Evolutionary conservation across 2,888 invertebrate genomes (phyloP), one percentile per base, ranked within the genome.

Genomic region (Nasonovia ribisnigri): DNA sequence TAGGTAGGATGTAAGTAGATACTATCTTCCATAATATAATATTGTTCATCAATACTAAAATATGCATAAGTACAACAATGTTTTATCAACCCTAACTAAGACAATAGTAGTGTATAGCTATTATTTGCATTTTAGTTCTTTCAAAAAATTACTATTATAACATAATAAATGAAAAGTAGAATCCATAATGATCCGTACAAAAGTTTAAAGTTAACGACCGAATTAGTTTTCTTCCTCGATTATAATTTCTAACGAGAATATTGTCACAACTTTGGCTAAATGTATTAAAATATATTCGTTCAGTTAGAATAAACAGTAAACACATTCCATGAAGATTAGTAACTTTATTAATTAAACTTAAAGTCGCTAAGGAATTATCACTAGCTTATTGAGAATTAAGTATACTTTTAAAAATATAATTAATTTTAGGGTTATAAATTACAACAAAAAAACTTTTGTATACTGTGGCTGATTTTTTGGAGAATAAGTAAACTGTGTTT

Each of bases 321-420:
- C 88, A 88, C 92, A 92, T 88, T 88, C 48, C 43, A 24, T 20
- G 57, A 92, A 92, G 92, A 88, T 92, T 92, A 92, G 60, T 88
- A 88, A 92, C 92, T 92, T 92, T 92, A 92, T 87, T 88, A 92
- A 92, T 92, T 88, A 92, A 88, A 92, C 67, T 88, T 67, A 92
- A 92, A 92, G 88, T 51, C 67, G 48, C 88, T 16, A 20, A 51
- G 60, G 87, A 92, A 87, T 92, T 92, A 92, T 92, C 92, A 92
- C 88, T 92, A 67, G 92, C 67, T 92, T 92, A 92, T 88, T 87
- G 88, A 88, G 92, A 67, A 67, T 88, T 88, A 88, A 67, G 92
- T 88, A 67, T 67, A 67, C 67, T 88, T 88, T 88, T 92, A 88
- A 92, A 92, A 92, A 86, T 84, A 91, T 84, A 91, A 91, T 91